These are phyloP conservation scores for Ypsolopha scabrella DNA, from an alignment of 2,888 invertebrate species.

Conservation along the genomic window DNA sequence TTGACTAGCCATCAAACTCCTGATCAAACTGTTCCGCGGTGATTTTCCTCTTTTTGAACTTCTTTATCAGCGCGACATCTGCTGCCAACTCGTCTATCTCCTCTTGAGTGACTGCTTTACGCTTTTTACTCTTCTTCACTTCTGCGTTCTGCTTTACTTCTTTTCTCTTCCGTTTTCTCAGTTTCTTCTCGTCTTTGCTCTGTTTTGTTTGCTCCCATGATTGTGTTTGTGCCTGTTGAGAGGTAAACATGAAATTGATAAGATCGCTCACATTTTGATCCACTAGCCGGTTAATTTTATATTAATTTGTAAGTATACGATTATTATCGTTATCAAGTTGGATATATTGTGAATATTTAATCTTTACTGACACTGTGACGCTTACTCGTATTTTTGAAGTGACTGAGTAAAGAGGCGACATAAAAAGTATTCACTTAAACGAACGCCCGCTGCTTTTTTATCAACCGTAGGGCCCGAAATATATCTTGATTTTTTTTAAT, in stretches of 20 bases:
- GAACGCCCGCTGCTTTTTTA: too few species aligned
- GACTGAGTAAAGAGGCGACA: too few species aligned
- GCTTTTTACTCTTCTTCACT: constrained; percentile 51
- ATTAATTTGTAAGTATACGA: too few species aligned
- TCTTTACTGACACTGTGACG: not conserved
- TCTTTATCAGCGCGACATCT: constrained; percentile 87
- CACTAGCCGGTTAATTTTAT: too few species aligned
- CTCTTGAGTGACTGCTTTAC: constrained; percentile 71
- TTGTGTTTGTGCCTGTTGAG: constrained; percentile 67
- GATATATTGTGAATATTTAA: not conserved
- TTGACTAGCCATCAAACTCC: constrained; percentile 56
- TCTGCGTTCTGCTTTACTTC: constrained; percentile 62
- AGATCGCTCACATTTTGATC: constrained; percentile 7
- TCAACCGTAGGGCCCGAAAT: too few species aligned
- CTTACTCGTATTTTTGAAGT: too few species aligned
- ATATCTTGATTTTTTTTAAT: too few species aligned
- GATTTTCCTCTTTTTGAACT: constrained; percentile 86
- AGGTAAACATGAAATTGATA: not conserved
- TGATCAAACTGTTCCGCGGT: constrained; percentile 75
- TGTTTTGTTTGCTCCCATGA: constrained; percentile 85
- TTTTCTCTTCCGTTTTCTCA: constrained; percentile 73
- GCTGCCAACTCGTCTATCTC: constrained; percentile 82
- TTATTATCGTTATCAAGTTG: not conserved
- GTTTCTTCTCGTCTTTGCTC: constrained; percentile 74
- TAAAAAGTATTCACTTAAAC: too few species aligned